phyloP scores from a whole-genome alignment of 2,113 vertebrate genomes.

The Tychaedon coryphoeus region DNA sequence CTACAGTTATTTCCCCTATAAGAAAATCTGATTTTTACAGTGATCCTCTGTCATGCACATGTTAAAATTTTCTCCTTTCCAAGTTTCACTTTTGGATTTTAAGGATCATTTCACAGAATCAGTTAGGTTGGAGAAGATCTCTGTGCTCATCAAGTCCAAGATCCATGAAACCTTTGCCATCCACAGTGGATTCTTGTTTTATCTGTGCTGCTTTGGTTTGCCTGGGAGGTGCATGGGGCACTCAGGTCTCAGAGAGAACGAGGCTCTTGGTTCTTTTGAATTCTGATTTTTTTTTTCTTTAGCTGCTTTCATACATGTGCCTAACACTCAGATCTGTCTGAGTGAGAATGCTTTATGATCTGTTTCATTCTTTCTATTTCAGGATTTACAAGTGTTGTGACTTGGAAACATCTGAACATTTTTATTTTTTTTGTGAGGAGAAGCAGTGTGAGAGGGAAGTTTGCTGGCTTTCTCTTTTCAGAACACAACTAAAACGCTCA shows the following conservation, averaged over 20 bases:
- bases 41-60: neutral
- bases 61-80: neutral
- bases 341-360: slow-evolving; percentile 10
- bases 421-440: neutral
- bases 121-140: neutral
- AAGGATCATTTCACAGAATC: neutral
- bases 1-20: neutral
- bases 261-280: neutral
- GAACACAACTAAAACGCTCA: neutral
- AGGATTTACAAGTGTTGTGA: neutral
- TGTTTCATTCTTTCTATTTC: neutral
- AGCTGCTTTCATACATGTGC: neutral
- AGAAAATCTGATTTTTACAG: neutral
- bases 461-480: neutral
- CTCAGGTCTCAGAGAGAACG: neutral
- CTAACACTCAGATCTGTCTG: neutral
- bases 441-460: neutral
- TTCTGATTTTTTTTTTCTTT: neutral
- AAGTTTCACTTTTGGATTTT: neutral
- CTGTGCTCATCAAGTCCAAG: neutral
- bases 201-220: neutral
- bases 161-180: neutral
- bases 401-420: neutral
- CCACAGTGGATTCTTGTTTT: neutral
- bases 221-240: neutral